Evolutionary conservation across 2,113 vertebrate genomes (phyloP).

Genomic region (Hippopotamus amphibius): DNA sequence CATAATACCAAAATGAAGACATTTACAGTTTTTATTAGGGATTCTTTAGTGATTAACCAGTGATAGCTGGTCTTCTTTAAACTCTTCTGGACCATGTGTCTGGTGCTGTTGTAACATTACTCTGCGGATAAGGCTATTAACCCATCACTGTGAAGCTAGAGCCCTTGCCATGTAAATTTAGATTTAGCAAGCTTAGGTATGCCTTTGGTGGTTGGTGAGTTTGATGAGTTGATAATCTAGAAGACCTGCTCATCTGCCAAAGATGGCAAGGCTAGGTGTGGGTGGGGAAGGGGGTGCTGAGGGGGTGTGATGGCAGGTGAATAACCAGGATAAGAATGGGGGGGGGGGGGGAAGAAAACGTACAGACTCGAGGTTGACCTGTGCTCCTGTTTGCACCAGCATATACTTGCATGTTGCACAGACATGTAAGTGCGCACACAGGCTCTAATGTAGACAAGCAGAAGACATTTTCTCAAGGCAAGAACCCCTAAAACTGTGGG

Average conservation of each 20-base stretch:
- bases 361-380: neutral
- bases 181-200: neutral
- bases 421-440: neutral
- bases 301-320: neutral
- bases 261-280: neutral
- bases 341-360: neutral
- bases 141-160: neutral
- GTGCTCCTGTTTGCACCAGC: neutral
- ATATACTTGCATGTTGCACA: neutral
- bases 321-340: neutral
- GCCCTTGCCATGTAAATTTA: neutral
- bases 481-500: neutral
- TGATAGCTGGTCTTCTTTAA: conserved; percentile 16
- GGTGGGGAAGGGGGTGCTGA: neutral
- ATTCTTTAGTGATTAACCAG: neutral
- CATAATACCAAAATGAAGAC: conserved; percentile 15
- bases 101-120: neutral
- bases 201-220: neutral
- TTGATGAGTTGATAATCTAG: neutral
- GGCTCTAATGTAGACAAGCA: neutral
- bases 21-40: neutral
- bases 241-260: neutral
- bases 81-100: neutral
- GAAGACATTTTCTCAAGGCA: neutral
- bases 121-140: neutral